Evolutionary conservation across 2,113 vertebrate genomes (phyloP).

Genomic region (Varanus salvator): DNA sequence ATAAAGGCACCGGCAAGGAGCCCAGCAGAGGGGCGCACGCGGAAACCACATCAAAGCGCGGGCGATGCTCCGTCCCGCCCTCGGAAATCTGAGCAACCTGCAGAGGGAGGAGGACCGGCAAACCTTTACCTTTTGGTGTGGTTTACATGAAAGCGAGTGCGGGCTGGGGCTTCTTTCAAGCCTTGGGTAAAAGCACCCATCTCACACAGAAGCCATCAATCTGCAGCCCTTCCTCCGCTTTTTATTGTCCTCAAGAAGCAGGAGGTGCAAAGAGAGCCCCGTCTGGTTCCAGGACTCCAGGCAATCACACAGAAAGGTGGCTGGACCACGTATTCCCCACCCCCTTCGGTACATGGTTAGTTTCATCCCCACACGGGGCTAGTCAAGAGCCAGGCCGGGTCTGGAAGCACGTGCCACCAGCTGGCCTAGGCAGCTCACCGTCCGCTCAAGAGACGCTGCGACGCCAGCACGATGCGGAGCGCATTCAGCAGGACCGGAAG

Average conservation of each 20-base stretch:
- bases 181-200: conserved; percentile 35
- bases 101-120: not conserved
- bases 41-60: conserved; percentile 69
- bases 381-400: not conserved
- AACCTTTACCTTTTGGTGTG: conserved; percentile 59
- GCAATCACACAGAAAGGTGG: not conserved
- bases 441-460: not conserved
- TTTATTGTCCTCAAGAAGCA: not conserved
- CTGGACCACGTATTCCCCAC: not conserved
- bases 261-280: not conserved
- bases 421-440: not conserved
- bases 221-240: not conserved
- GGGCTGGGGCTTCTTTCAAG: conserved; percentile 13
- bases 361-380: fast-evolving
- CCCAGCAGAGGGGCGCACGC: conserved; percentile 53
- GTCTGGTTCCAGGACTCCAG: fast-evolving
- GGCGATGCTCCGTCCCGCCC: conserved; percentile 39
- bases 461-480: no score
- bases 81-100: not conserved
- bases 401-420: not conserved
- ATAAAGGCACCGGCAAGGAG: conserved; percentile 62
- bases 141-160: conserved; percentile 54
- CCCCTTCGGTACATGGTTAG: not conserved
- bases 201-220: conserved; percentile 27
- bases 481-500: not conserved